Conservation (phyloP, 1,140 invertebrate genomes). For the Zaprionus capensis region DNA sequence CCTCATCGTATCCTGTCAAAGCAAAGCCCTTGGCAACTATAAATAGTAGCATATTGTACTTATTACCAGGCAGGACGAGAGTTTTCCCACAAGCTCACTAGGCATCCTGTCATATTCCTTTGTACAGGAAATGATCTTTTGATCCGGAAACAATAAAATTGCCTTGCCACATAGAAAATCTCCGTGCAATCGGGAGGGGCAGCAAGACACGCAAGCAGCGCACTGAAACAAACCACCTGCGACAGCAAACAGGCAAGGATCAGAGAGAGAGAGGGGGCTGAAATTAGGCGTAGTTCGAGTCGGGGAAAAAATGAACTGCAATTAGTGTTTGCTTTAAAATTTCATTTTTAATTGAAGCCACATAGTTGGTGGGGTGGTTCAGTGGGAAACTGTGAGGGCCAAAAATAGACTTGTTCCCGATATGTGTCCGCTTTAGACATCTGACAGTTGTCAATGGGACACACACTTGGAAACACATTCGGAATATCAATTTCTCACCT, state of each 20-base stretch:
- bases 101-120: conserved; percentile 76
- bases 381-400: conserved; percentile 43
- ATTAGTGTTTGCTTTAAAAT: conserved; percentile 71
- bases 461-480: conserved; percentile 53
- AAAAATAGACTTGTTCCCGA: conserved; percentile 54
- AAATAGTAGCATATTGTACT: conserved; percentile 17
- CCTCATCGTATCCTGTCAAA: conserved; percentile 25
- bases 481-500: conserved; percentile 61
- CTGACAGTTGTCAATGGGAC: conserved; percentile 64
- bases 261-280: conserved; percentile 23
- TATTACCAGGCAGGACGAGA: conserved; percentile 15
- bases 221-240: conserved; percentile 67
- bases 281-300: conserved; percentile 55
- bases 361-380: conserved; percentile 33
- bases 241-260: conserved; percentile 37
- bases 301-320: conserved; percentile 38
- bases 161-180: conserved; percentile 53
- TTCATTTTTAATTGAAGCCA: conserved; percentile 65
- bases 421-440: not conserved
- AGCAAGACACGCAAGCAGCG: conserved; percentile 54
- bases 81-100: conserved; percentile 63
- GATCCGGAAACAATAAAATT: conserved; percentile 84
- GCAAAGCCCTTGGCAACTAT: conserved; percentile 24
- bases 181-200: conserved; percentile 15
- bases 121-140: conserved; percentile 80